These are phyloP conservation scores for Lordiphosa andalusiaca DNA, from an alignment of 2,888 invertebrate species.

Conservation along the genomic window DNA sequence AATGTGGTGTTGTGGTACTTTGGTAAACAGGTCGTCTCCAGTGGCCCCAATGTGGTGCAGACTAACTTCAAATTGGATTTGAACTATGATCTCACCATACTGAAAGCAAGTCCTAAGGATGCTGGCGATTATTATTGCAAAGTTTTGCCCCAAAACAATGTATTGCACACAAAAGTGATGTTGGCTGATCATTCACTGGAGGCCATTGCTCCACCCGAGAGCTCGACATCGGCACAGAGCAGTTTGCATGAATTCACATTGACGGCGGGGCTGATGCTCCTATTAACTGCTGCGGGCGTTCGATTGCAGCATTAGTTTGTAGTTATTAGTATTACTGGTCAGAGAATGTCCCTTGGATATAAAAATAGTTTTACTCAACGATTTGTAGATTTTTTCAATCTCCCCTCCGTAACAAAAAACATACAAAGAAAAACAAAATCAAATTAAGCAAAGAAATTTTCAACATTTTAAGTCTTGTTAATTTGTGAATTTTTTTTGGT, in stretches of 20 bases:
- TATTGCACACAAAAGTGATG: conserved; percentile 46
- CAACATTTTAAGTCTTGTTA: conserved; percentile 56
- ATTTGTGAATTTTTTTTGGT: conserved; percentile 50
- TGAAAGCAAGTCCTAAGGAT: conserved; percentile 54
- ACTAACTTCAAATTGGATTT: conserved; percentile 50
- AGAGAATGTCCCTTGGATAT: conserved; percentile 14
- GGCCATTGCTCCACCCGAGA: conserved; percentile 61
- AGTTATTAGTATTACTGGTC: conserved; percentile 19
- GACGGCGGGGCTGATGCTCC: conserved; percentile 16
- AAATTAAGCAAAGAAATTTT: conserved; percentile 10
- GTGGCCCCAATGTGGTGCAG: conserved; percentile 43
- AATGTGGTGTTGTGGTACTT: conserved; percentile 64
- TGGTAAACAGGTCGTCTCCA: conserved; percentile 39
- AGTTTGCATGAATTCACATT: conserved; percentile 22
- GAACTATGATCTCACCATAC: conserved; percentile 55
- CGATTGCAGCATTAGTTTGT: conserved; percentile 32
- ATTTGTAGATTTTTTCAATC: background rate
- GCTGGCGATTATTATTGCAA: conserved; percentile 63
- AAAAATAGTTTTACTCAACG: conserved; percentile 5
- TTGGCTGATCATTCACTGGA: conserved; percentile 57
- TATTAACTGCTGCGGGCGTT: conserved; percentile 3
- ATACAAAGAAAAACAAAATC: background rate
- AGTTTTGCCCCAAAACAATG: conserved; percentile 49
- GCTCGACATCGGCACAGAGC: conserved; percentile 54
- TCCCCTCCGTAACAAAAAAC: no score